phyloP scores from a whole-genome alignment of 2,888 invertebrate species.

The Rambutsinella grinnellia region DNA sequence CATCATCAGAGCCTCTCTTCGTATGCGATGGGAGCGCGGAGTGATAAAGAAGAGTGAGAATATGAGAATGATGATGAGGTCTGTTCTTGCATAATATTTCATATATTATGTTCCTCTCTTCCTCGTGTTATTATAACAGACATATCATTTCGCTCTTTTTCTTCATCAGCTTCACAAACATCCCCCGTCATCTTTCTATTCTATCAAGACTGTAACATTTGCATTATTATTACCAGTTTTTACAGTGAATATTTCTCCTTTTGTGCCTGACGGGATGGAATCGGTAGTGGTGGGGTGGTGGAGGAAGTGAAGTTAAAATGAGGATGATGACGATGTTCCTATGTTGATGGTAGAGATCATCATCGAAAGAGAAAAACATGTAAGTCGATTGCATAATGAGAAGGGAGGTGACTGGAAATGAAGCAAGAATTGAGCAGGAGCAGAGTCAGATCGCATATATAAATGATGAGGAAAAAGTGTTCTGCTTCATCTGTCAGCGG shows the following conservation, averaged over 20 bases:
- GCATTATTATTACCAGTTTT: conserved; percentile 51
- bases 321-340: background rate
- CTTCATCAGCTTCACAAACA: too few relatives aligned
- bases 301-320: conserved; percentile 19
- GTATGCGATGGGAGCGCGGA: conserved; percentile 11
- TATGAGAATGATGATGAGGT: conserved; percentile 37
- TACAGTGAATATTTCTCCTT: conserved; percentile 27
- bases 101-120: conserved; percentile 39
- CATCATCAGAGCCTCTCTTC: conserved; percentile 4
- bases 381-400: conserved; percentile 49
- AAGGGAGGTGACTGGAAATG: conserved; percentile 51
- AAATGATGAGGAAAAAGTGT: background rate
- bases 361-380: too few relatives aligned
- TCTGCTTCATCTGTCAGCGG: background rate
- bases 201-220: conserved; percentile 45
- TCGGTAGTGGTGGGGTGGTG: conserved; percentile 4
- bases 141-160: too few relatives aligned
- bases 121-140: too few relatives aligned
- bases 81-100: conserved; percentile 43
- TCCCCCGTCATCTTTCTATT: conserved; percentile 19
- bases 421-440: too few relatives aligned
- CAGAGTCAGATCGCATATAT: too few relatives aligned
- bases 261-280: conserved; percentile 31
- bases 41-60: conserved; percentile 48
- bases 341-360: conserved; percentile 12